These are phyloP conservation scores for Thamnophis sirtalis DNA, from an alignment of 2,113 vertebrate genomes.

Conservation along the genomic window DNA sequence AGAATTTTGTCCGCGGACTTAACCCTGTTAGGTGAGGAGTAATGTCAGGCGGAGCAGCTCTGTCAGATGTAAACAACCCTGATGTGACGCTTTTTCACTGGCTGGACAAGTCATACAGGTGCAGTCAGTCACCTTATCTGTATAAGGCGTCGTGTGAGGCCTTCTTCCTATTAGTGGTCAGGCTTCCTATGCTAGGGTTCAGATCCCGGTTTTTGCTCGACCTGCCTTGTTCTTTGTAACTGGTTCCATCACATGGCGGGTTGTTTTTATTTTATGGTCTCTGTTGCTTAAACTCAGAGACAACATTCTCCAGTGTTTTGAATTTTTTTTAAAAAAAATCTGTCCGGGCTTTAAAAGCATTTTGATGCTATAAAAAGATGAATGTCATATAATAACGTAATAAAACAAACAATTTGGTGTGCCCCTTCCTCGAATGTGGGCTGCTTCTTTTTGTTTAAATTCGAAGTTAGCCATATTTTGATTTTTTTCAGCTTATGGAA, in stretches of 20 bases:
- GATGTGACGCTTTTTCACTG: background rate
- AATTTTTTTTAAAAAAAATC: background rate
- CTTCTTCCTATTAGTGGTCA: background rate
- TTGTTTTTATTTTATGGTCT: background rate
- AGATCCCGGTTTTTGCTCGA: background rate
- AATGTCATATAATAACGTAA: background rate
- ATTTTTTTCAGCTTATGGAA: background rate
- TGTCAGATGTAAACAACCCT: slow-evolving; percentile 8
- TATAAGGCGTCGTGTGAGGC: background rate
- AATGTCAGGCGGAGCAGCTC: background rate
- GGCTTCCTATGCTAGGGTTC: background rate
- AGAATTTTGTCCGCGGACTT: background rate
- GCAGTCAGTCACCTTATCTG: background rate
- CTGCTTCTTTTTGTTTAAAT: background rate
- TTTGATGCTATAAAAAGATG: background rate
- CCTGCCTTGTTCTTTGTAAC: background rate
- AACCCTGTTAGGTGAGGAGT: background rate
- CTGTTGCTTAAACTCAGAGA: background rate
- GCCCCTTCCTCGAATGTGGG: background rate
- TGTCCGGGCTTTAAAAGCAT: background rate
- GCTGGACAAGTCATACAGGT: background rate
- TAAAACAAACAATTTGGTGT: background rate
- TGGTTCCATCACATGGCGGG: background rate
- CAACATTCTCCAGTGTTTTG: background rate
- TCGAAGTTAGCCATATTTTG: background rate